Evolutionary conservation across 2,113 vertebrate genomes (phyloP), one percentile per base, ranked within the genome.

Genomic region (Cephalopholis sonnerati): DNA sequence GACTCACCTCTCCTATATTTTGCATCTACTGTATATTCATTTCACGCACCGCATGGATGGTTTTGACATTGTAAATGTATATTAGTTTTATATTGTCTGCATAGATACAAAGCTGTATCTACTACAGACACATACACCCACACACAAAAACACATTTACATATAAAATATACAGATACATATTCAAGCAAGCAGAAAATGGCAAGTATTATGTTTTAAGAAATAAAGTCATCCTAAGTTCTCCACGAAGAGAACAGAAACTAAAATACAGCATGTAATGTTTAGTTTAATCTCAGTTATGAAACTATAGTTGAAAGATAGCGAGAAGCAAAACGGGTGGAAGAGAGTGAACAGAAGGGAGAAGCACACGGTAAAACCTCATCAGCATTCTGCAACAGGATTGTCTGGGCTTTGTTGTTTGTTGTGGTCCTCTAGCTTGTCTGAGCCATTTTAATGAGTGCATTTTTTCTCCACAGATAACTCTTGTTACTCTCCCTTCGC

Each of bases 371-470:
- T 83, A 74, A 11, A 91, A 89, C 61, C 93, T 94, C 87, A 94
- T 94, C 90, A 91, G 91, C 91, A 94, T 94, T 94, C 93, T 67
- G 87, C 87, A 83, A 88, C 79, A 89, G 81, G 81, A 90, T 63
- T 69, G 92, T 93, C 92, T 92, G 83, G 86, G 88, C 89, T 91
- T 88, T 92, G 91, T 87, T 92, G 91, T 91, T 92, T 92, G 92
- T 91, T 93, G 87, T 87, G 89, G 82, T 90, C 73, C 81, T 91
- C 67, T 51, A 79, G 86, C 82, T 89, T 74, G 87, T 85, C 86
- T 88, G 87, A 87, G 84, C 79, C 87, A 90, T 92, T 93, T 91
- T 93, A 93, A 93, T 91, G 87, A 93, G 88, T 39, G 27, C 51
- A 48, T 74, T 77, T 85, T 72, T 64, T 44, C 32, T 63, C 51